A percentile compares a stretch with the other conserved stretches of the same genome.
phyloP scores from a whole-genome alignment of 2,797 vertebrate species.

The Heteromormyrus szaboi region DNA sequence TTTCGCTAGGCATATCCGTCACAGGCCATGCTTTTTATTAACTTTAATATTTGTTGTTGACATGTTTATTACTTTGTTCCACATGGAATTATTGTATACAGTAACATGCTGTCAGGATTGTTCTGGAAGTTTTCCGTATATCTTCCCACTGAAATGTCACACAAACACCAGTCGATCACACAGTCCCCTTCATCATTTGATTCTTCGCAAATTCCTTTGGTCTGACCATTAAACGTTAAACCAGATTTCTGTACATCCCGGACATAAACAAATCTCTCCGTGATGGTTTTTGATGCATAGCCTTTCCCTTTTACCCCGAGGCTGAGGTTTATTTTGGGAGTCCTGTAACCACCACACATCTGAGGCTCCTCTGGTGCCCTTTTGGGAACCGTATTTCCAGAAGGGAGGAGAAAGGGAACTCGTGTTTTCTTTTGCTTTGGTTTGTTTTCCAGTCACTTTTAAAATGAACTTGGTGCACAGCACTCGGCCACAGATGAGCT shows the following conservation, averaged over 20 bases:
- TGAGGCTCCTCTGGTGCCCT: constrained; percentile 46
- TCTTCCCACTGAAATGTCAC: not conserved
- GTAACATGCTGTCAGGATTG: not conserved
- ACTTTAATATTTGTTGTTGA: constrained; percentile 18
- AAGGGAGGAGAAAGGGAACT: constrained; percentile 25
- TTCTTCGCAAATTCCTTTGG: constrained; percentile 29
- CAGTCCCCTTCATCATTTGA: constrained; percentile 17
- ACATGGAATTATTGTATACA: not conserved
- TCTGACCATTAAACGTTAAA: constrained; percentile 34
- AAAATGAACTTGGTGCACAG: constrained; percentile 58
- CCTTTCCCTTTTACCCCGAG: constrained; percentile 53
- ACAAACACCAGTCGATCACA: constrained; percentile 24
- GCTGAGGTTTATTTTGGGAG: constrained; percentile 64
- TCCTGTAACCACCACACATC: constrained; percentile 48
- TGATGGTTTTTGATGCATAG: constrained; percentile 26
- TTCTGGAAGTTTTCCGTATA: constrained; percentile 5
- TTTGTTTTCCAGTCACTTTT: constrained; percentile 63
- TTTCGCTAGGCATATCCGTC: not conserved
- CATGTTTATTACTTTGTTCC: constrained; percentile 11
- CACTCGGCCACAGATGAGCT: constrained; percentile 53
- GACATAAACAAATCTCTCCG: constrained; percentile 50
- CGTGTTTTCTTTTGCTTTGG: constrained; percentile 65
- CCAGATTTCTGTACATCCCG: constrained; percentile 34
- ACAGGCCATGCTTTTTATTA: constrained; percentile 20
- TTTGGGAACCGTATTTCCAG: constrained; percentile 45